A percentile compares a stretch with the other conserved stretches of the same genome.
These are phyloP conservation scores for Zaprionus africanus DNA, from an alignment of 1,140 invertebrate genomes.

Conservation along the genomic window DNA sequence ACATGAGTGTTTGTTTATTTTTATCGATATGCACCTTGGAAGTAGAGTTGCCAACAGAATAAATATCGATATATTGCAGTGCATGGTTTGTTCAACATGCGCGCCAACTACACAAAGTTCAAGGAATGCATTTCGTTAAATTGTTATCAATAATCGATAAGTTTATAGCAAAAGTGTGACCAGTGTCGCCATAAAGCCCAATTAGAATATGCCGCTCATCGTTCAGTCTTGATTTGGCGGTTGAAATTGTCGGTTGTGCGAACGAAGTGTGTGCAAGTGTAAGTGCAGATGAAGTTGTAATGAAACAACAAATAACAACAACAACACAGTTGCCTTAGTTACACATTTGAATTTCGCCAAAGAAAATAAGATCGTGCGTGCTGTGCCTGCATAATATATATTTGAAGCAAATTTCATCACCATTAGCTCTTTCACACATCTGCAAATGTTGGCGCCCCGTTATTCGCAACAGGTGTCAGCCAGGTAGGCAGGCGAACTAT, in stretches of 20 bases:
- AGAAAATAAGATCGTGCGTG: conserved; percentile 65
- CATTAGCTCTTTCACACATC: conserved; percentile 30
- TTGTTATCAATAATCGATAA: conserved; percentile 17
- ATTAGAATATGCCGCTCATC: conserved; percentile 51
- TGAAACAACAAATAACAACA: background rate
- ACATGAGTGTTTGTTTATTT: background rate
- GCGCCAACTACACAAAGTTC: background rate
- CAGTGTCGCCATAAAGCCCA: conserved; percentile 19
- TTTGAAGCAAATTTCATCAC: conserved; percentile 33
- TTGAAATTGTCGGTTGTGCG: conserved; percentile 55
- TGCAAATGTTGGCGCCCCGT: conserved; percentile 45
- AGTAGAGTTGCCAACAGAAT: background rate
- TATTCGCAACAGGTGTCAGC: conserved; percentile 68
- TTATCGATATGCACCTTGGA: background rate
- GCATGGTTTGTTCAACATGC: background rate
- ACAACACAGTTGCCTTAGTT: conserved; percentile 30
- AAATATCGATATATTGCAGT: background rate
- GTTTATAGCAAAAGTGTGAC: conserved; percentile 43
- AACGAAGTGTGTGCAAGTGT: conserved; percentile 23
- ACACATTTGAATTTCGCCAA: conserved; percentile 43
- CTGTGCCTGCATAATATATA: conserved; percentile 52
- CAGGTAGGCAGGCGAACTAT: conserved; percentile 6
- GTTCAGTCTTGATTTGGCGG: conserved; percentile 49
- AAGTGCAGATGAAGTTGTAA: conserved; percentile 26
- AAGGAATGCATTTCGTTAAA: background rate